Evolutionary conservation across 1,140 invertebrate genomes (phyloP), one percentile per base, ranked within the genome.

Genomic region (Helicoverpa armigera): DNA sequence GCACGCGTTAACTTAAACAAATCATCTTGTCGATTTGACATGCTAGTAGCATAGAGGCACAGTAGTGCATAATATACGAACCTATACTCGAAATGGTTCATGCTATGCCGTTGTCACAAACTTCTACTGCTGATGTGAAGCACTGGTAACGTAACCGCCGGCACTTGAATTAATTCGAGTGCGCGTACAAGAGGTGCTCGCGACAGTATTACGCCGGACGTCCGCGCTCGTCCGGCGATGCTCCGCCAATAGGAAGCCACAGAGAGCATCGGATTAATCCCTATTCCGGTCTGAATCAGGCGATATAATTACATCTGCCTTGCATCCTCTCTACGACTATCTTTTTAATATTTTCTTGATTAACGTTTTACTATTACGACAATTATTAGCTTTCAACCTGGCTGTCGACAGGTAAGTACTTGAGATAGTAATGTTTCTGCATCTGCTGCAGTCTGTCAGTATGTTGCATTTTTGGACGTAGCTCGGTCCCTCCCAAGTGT

Each of bases 241-340:
- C 58, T 60, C 58, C 18, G 58, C 58, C 23, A 60, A 60, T 60
- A 60, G 58, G 23, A 60, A 60, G 23, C 23, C 58, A 60, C 58
- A 60, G 18, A 60, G 58, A 29, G 58, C 18, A 60, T 58, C 58
- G 58, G 58, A 60, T 60, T 29, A 58, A 58, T 58, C 56, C 56
- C 11, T 18, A 10, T 29, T 29, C 58, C 58, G 58, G 58, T 29
- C 58, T 18, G 58, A 13, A 29, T 60, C 10, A 60, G 58, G 58
- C 58, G 58, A 11, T 60, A 11, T 60, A 29, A 29, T 60, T 60
- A 29, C 23, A 60, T 60, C 23, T 60, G 58, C 11, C 29, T 60
- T 29, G 58, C 29, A 12, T 29, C 3, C 1, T 60, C 10, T 2
- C 10, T 3, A 23, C n/a, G 13, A 29, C 23, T 23, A 7, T 23